These are phyloP conservation scores for Chelon labrosus DNA, from an alignment of 2,797 vertebrate species.

Conservation along the genomic window DNA sequence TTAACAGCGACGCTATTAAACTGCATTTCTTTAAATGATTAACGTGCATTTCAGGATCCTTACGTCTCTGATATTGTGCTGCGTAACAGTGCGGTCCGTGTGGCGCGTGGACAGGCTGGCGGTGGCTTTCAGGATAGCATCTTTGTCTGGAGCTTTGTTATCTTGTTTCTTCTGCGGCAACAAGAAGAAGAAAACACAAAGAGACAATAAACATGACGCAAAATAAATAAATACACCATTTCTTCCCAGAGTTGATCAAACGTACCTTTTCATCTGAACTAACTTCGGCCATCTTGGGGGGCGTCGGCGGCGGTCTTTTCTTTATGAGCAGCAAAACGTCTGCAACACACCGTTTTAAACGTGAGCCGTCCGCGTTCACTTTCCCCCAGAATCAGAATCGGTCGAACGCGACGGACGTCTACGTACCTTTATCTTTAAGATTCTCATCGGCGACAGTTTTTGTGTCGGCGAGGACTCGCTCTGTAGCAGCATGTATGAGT, in stretches of 20 bases:
- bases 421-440: slow-evolving; percentile 92
- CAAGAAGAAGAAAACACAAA: not conserved
- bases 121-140: slow-evolving; percentile 94
- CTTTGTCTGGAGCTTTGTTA: slow-evolving; percentile 97
- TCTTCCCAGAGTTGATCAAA: not conserved
- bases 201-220: not conserved
- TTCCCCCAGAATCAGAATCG: too few species aligned
- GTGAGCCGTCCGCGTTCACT: too few species aligned
- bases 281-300: slow-evolving; percentile 93
- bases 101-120: slow-evolving; percentile 87
- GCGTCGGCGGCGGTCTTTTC: slow-evolving; percentile 89
- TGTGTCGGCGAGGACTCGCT: slow-evolving; percentile 92
- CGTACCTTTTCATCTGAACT: slow-evolving; percentile 94
- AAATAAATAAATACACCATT: not conserved
- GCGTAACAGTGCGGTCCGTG: slow-evolving; percentile 90
- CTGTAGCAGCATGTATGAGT: slow-evolving; percentile 93
- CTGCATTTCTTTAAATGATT: not conserved
- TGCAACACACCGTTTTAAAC: slow-evolving; percentile 60
- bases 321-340: slow-evolving; percentile 93
- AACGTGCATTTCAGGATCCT: slow-evolving; percentile 60
- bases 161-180: slow-evolving; percentile 93
- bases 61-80: slow-evolving; percentile 96
- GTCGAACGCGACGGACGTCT: too few species aligned
- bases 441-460: slow-evolving; percentile 94
- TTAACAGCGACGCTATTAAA: not conserved